Evolutionary conservation across 2,797 vertebrate species (phyloP), one percentile per base, ranked within the genome.

Genomic region (Hapalemur alaotrensis): DNA sequence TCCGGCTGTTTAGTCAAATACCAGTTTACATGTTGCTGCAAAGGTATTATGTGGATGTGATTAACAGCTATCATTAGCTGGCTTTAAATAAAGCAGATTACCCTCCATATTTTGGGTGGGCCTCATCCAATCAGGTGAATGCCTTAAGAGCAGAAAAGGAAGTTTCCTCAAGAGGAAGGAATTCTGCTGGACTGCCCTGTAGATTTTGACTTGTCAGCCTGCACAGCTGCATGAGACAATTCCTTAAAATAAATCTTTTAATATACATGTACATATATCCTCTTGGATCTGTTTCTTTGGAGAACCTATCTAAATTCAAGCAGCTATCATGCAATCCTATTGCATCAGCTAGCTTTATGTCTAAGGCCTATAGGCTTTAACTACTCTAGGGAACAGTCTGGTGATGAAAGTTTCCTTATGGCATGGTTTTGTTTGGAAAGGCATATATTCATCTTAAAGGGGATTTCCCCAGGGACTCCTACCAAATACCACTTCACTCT

Each of bases 201-300:
- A 86, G 63, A 38, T 91, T 93, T 96, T 82, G 91, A 93, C 76
- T 82, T 65, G 52, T 61, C 81, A 87, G 69, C 70, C 28, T 96
- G 52, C 69, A 90, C 46, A 79, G 78, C 57, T 57, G 38, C 5
- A 30, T 86, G 59, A 61, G 75, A 52, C 75, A 93, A 38, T 78
- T 90, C 15, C 75, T 90, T 87, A 90, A 90, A 89, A 89, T 88
- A 95, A 75, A 59, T 79, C 35, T 89, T 22, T 85, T 80, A 65
- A 50, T 80, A 59, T 89, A 85, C 15, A 72, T 72, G 57, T 52
- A 38, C 30, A 43, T 82, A 52, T 87, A 78, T 72, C 23, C 30
- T 80, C 38, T 75, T 32, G 30, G n/a, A 69, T 95, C 85, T 95
- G 73, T 95, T 92, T 85, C 57, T 81, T 85, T 95, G 65, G 67